Evolutionary conservation across 2,888 invertebrate species (phyloP), one percentile per base, ranked within the genome.

Genomic region (Drosophila merina): DNA sequence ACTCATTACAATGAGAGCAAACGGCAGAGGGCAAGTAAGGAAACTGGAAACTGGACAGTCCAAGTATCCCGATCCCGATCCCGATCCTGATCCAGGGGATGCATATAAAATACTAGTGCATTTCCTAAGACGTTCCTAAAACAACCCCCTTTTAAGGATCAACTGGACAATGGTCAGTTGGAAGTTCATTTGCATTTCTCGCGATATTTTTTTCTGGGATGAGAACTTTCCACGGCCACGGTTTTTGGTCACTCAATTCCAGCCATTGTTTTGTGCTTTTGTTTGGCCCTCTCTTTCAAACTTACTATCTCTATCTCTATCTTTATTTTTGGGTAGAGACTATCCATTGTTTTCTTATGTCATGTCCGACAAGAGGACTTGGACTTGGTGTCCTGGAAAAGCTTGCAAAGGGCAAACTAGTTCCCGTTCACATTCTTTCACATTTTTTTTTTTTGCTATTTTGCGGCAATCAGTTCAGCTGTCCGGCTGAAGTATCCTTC

Each of bases 401-500:
- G 20, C 44, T 44, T 44, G 25, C 36, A 44, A 20, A 4, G 30
- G 28, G 36, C 44, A 50, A 68, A 73, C 72, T 60, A 20, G 72
- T 73, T 82, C 79, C 49, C 40, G 60, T 73, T 49, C 40, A 45
- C 40, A 57, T 73, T 49, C 40, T 44, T 49, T 26, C 8, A 36
- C 40, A n/a, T 12, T 12, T n/a, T n/a, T 14, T 14, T 14, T 36
- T 36, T 14, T 40, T 14, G 40, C 40, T 42, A 42, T 42, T 42
- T 42, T 77, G 79, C 79, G 79, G 80, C 80, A 80, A 86, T 80
- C 86, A 77, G 51, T 58, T 63, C 86, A 80, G 83, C 80, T 86
- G 79, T 64, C 54, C 38, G 31, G 47, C 26, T 9, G 10, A 12
- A 28, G 25, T 25, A 30, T 47, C n/a, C 47, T n/a, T 47, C n/a